phyloP scores from a whole-genome alignment of 2,113 vertebrate species.

The Lophura nycthemera region DNA sequence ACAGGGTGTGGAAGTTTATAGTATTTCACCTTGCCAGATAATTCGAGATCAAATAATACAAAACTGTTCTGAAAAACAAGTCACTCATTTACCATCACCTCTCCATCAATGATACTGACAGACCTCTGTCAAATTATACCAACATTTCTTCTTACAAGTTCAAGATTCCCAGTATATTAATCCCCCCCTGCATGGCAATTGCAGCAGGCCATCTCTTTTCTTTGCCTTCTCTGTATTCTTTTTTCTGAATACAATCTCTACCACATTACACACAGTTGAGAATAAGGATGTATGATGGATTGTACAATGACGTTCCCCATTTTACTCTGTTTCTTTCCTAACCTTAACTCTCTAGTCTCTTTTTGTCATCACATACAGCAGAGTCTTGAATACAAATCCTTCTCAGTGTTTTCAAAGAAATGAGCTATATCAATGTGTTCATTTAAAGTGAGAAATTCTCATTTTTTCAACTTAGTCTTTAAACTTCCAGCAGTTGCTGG shows the following conservation, averaged over 20 bases:
- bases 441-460: not conserved
- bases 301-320: not conserved
- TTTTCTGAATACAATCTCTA: not conserved
- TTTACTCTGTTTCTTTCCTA: not conserved
- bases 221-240: not conserved
- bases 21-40: not conserved
- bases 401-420: not conserved
- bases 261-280: not conserved
- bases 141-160: not conserved
- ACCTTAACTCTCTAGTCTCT: not conserved
- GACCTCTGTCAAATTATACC: not conserved
- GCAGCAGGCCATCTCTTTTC: not conserved
- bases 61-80: not conserved
- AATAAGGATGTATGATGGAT: not conserved
- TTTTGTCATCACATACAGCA: not conserved
- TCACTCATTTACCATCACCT: not conserved
- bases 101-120: not conserved
- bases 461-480: not conserved
- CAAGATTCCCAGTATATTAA: not conserved
- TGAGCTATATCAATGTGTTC: not conserved
- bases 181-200: not conserved
- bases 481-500: not conserved
- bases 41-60: not conserved
- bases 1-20: not conserved
- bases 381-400: not conserved